phyloP scores from a whole-genome alignment of 2,797 vertebrate species.

The Oreochromis mossambicus region DNA sequence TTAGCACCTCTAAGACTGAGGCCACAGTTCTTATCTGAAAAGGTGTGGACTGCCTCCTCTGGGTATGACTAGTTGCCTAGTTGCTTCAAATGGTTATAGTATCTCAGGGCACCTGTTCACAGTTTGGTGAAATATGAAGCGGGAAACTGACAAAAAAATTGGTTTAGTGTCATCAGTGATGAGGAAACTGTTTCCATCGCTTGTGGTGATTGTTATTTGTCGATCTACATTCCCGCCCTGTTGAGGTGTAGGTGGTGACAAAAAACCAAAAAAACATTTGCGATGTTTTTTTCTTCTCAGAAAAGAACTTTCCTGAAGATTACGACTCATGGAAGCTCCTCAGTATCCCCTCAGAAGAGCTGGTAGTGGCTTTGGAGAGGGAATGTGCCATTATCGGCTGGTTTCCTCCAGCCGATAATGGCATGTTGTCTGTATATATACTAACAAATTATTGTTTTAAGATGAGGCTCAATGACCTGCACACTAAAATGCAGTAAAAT shows the following conservation, averaged over 20 bases:
- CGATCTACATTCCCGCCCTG: not conserved
- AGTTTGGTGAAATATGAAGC: rapidly evolving
- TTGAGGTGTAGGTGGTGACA: not conserved
- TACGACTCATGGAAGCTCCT: not conserved
- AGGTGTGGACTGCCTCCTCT: not conserved
- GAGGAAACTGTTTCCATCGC: not conserved
- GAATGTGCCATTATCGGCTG: not conserved
- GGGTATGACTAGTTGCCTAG: not conserved
- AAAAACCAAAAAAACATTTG: not conserved
- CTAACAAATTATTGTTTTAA: not conserved
- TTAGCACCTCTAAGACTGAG: not conserved
- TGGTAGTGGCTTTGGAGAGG: not conserved
- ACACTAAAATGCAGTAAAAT: not conserved
- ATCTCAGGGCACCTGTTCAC: not conserved
- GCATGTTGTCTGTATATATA: not conserved
- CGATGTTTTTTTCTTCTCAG: not conserved
- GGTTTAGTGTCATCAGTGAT: not conserved
- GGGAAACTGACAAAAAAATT: not conserved
- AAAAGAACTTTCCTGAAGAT: not conserved
- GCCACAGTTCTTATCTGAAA: not conserved
- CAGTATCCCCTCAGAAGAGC: not conserved
- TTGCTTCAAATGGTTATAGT: not conserved
- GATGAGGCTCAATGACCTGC: not conserved
- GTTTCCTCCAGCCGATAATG: not conserved
- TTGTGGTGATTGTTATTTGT: not conserved